Evolutionary conservation across 2,797 vertebrate genomes (phyloP).

Genomic region (Nannoperca obscura): DNA sequence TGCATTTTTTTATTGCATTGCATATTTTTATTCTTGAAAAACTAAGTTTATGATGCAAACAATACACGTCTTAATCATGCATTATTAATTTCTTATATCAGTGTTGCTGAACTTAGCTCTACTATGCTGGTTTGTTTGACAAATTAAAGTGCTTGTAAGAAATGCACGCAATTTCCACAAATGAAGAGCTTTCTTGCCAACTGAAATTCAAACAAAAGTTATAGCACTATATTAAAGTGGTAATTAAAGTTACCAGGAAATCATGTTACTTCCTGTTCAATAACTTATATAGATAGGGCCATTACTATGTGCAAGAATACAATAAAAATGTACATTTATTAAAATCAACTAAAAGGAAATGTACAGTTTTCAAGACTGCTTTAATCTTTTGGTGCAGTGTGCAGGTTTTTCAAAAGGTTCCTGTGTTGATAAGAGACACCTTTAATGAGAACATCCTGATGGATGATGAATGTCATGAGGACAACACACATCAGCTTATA

Average conservation of each 20-base stretch:
- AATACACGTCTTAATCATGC: slow-evolving; percentile 32
- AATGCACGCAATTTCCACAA: slow-evolving; percentile 31
- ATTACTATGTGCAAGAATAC: background rate
- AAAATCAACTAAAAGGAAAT: background rate
- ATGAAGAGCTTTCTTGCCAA: background rate
- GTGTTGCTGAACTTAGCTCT: slow-evolving; percentile 27
- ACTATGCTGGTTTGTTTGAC: slow-evolving; percentile 35
- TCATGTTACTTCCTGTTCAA: background rate
- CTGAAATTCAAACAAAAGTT: background rate
- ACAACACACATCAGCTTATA: slow-evolving; percentile 58
- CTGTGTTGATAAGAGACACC: slow-evolving; percentile 48
- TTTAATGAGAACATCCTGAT: slow-evolving; percentile 61
- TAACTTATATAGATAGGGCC: background rate
- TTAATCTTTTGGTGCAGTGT: slow-evolving; percentile 1
- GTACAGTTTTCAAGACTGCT: slow-evolving; percentile 1
- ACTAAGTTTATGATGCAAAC: slow-evolving; percentile 7
- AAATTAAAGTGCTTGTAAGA: slow-evolving; percentile 38
- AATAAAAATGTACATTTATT: background rate
- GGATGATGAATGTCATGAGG: slow-evolving; percentile 68
- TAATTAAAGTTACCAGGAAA: background rate
- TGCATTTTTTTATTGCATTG: slow-evolving; percentile 60
- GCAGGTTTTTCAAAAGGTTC: slow-evolving; percentile 20
- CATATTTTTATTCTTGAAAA: slow-evolving; percentile 55
- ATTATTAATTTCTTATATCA: slow-evolving; percentile 22
- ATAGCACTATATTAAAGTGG: background rate